phyloP scores from a whole-genome alignment of 2,888 invertebrate genomes.

The Pardosa pseudoannulata region DNA sequence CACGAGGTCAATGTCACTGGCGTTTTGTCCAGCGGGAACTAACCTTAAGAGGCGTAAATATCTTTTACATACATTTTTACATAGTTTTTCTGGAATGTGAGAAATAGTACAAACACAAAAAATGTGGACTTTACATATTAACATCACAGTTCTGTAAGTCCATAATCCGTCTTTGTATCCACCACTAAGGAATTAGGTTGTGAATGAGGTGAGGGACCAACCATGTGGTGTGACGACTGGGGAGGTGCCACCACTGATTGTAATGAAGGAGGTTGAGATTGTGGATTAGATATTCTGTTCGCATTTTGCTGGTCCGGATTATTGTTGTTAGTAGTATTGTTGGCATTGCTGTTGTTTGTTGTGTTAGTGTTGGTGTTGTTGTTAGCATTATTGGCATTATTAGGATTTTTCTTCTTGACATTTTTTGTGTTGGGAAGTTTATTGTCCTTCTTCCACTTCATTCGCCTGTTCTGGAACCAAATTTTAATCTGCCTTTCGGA shows the following conservation, averaged over 20 bases:
- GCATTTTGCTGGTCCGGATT: conserved; percentile 73
- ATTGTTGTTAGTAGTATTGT: conserved; percentile 79
- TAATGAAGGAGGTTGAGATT: conserved; percentile 66
- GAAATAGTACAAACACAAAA: conserved; percentile 66
- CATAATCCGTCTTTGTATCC: conserved; percentile 71
- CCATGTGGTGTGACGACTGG: conserved; percentile 53
- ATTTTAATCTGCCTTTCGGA: conserved; percentile 94
- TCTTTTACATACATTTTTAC: conserved; percentile 66
- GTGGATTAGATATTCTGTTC: conserved; percentile 67
- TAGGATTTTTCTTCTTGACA: conserved; percentile 84
- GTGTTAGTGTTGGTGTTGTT: conserved; percentile 81
- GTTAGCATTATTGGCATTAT: conserved; percentile 77
- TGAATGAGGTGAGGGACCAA: conserved; percentile 68
- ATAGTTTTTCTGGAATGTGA: conserved; percentile 65
- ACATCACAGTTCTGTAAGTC: conserved; percentile 73
- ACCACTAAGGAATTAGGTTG: conserved; percentile 63
- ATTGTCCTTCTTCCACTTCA: conserved; percentile 93
- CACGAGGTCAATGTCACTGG: conserved; percentile 30
- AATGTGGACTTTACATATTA: conserved; percentile 40
- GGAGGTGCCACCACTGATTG: conserved; percentile 63
- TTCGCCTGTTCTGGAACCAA: conserved; percentile 86
- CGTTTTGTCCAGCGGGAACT: conserved; percentile 31
- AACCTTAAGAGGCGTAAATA: conserved; percentile 61
- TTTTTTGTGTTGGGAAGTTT: conserved; percentile 91
- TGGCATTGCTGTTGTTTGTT: conserved; percentile 49